Base-by-base conservation (phyloP, 2,888 invertebrate species). In the Sympetrum striolatum region DNA sequence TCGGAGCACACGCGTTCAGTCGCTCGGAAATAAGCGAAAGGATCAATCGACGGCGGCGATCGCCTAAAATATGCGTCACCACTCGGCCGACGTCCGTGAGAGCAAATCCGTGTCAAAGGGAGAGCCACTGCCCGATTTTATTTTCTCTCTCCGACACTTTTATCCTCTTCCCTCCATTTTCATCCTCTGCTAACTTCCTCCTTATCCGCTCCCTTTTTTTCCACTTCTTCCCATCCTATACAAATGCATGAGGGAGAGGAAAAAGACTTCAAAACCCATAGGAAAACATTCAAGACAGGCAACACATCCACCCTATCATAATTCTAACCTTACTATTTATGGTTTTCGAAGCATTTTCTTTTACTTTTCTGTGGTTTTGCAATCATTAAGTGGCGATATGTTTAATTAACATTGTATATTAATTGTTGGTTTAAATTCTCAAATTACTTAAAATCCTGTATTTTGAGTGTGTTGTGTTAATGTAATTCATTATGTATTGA, bases 81-180 rank as follows among this genome's bases (percentile, higher is more conserved):
- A 8, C 35, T 37, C 3, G 37, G 35, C 31, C 35, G 60, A 12
- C 37, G 37, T 22, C 86, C 60, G 86, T 86, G 86, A 86, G 86
- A 86, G 86, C 86, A 86, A 86, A 86, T 12, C 60, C 86, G 60
- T 86, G 86, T 86, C 35, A 60, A 58, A 35, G 22, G 60, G 39
- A 86, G 60, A 86, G 82, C 18, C 58, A 58, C 48, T 35, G 48
- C 82, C 35, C 53, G 53, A 82, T 58, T 82, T 86, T 35, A 60
- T 60, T 60, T 44, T 35, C 58, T n/a, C 58, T 8, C 25, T 22
- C 81, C 82, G 10, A 10, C 31, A 53, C 82, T 35, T 15, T 48
- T 25, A 25, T n/a, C 53, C 82, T 2, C 31, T 35, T 58, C 82
- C 58, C 58, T 31, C n/a, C n/a, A n/a, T n/a, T 18, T 58, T 22